These are phyloP conservation scores for Strix aluco DNA, from an alignment of 2,113 vertebrate species.

Conservation along the genomic window DNA sequence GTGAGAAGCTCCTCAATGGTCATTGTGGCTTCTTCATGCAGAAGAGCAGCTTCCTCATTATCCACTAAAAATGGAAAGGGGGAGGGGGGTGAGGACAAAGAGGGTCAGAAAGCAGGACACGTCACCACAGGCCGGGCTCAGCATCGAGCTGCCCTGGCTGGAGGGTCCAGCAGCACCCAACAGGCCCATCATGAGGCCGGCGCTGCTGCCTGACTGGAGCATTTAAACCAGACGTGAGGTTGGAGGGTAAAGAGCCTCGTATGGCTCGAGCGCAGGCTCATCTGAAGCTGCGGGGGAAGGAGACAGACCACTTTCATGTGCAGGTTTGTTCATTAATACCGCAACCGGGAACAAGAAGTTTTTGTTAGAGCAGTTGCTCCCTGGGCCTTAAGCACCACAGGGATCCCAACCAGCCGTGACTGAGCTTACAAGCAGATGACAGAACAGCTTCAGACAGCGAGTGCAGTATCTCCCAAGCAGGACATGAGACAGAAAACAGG, in stretches of 20 bases:
- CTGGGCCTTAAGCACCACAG: neutral
- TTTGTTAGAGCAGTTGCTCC: neutral
- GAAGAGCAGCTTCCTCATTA: constrained; percentile 93
- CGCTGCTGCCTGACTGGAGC: neutral
- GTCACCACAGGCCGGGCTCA: rapidly evolving
- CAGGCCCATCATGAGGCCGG: no score
- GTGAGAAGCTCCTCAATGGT: constrained; percentile 96
- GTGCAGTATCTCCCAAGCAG: no score
- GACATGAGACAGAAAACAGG: neutral
- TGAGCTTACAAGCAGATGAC: neutral
- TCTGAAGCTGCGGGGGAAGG: neutral
- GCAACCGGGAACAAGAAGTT: neutral
- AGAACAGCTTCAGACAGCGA: neutral
- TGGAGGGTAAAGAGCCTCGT: neutral
- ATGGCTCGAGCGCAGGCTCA: neutral
- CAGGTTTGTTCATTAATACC: neutral
- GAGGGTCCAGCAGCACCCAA: neutral
- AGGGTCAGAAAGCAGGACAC: neutral
- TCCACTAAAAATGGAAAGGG: constrained; percentile 81
- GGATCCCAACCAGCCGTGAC: neutral
- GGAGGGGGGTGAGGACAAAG: neutral
- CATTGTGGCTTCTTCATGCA: constrained; percentile 98
- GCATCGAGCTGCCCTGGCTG: neutral
- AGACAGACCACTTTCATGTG: neutral
- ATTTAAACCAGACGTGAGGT: no score